Percentiles rank a stretch among this genome's conserved stretches.
These are phyloP conservation scores for Bathybates hornii DNA, from an alignment of 2,113 vertebrate species.

Conservation along the genomic window DNA sequence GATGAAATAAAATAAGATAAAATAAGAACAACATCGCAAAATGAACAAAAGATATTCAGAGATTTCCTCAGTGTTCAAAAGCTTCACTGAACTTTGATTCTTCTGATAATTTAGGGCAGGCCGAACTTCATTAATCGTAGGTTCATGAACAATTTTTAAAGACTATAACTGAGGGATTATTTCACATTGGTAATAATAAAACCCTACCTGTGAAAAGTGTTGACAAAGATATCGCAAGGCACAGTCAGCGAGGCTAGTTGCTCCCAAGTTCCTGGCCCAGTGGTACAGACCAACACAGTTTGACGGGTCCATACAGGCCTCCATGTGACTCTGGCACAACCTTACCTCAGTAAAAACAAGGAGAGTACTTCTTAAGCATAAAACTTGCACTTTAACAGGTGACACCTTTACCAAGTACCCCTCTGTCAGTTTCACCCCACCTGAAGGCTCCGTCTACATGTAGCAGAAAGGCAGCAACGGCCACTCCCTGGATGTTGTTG, in stretches of 20 bases:
- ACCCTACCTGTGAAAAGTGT: slow-evolving; percentile 74
- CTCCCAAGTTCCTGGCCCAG: slow-evolving; percentile 83
- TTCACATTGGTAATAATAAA: neutral
- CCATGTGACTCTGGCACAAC: slow-evolving; percentile 83
- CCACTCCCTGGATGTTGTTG: slow-evolving; percentile 81
- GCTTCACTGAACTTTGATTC: neutral
- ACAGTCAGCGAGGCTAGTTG: slow-evolving; percentile 75
- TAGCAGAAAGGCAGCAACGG: slow-evolving; percentile 81
- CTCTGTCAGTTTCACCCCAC: neutral
- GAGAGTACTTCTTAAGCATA: neutral
- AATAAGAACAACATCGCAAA: neutral
- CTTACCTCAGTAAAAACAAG: neutral
- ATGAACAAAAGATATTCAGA: neutral
- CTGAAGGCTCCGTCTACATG: slow-evolving; percentile 84
- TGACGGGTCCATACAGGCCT: slow-evolving; percentile 83
- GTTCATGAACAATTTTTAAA: neutral
- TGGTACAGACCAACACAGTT: slow-evolving; percentile 87
- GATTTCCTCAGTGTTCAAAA: neutral
- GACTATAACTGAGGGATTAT: neutral
- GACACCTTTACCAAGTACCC: neutral
- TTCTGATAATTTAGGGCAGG: neutral
- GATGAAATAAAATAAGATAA: neutral
- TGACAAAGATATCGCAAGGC: slow-evolving; percentile 77
- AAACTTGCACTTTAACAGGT: neutral
- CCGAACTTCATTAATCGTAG: neutral